A percentile compares a stretch with the other conserved stretches of the same genome.
Conservation (phyloP, 2,888 invertebrate genomes). For the Leptopilina syphax region DNA sequence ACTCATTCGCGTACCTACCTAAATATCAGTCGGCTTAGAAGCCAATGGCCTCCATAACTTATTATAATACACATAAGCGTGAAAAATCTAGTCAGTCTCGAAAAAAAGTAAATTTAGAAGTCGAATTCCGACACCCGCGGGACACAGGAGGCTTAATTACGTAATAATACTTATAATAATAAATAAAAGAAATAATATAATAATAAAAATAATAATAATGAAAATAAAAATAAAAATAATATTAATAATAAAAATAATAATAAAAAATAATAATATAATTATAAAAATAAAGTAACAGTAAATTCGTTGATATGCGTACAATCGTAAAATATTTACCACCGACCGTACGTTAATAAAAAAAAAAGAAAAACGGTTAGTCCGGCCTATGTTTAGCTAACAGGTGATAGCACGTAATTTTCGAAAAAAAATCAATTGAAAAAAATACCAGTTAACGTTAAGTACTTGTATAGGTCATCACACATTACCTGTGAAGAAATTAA, state of each 20-base stretch:
- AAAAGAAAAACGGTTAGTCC: slow-evolving; percentile 68
- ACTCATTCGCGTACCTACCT: slow-evolving; percentile 35
- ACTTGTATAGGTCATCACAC: slow-evolving; percentile 13
- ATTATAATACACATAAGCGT: slow-evolving; percentile 25
- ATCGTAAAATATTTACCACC: slow-evolving; percentile 47
- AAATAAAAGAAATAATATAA: too few relatives aligned
- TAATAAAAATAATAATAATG: too few relatives aligned
- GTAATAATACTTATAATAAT: slow-evolving; percentile 9
- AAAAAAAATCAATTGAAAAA: slow-evolving; percentile 50
- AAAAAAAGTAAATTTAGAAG: slow-evolving; percentile 19
- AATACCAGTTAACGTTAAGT: slow-evolving; percentile 42
- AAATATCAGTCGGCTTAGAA: slow-evolving; percentile 40
- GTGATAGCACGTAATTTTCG: slow-evolving; percentile 55
- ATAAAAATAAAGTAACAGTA: not conserved
- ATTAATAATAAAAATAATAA: too few relatives aligned
- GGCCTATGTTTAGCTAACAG: slow-evolving; percentile 72
- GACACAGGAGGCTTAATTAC: slow-evolving; percentile 38
- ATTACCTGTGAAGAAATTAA: slow-evolving; percentile 24
- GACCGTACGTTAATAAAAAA: slow-evolving; percentile 53
- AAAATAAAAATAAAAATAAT: too few relatives aligned
- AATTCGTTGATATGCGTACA: slow-evolving; percentile 37
- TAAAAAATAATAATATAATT: too few relatives aligned
- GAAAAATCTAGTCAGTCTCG: slow-evolving; percentile 41
- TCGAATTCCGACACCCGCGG: slow-evolving; percentile 25
- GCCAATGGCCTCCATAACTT: slow-evolving; percentile 39